phyloP scores from a whole-genome alignment of 2,797 vertebrate genomes.

The Vultur gryphus region DNA sequence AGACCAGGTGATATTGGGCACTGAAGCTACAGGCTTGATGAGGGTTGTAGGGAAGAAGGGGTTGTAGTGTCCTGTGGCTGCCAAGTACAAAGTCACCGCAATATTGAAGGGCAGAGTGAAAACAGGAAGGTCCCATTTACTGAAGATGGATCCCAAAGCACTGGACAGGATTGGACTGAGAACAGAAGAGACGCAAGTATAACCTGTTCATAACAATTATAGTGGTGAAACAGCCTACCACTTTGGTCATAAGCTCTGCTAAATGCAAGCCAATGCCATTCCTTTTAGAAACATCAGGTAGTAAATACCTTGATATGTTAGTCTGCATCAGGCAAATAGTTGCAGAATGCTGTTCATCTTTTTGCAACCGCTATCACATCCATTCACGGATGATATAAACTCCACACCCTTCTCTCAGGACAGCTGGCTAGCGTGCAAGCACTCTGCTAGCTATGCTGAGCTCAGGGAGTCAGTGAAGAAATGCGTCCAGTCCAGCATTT shows the following conservation, averaged over 20 bases:
- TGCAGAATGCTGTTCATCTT: not conserved
- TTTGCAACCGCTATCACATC: not conserved
- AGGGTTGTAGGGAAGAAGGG: constrained; percentile 86
- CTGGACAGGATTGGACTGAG: constrained; percentile 90
- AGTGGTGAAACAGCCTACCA: not conserved
- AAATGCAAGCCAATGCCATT: not conserved
- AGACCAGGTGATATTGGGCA: constrained; percentile 89
- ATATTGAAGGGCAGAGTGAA: constrained; percentile 95
- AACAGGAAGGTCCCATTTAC: constrained; percentile 91
- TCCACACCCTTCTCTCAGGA: too few relatives aligned
- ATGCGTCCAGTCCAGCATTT: not conserved
- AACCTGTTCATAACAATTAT: not conserved
- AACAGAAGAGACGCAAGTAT: not conserved
- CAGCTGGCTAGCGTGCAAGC: fast-evolving
- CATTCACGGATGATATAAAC: not conserved
- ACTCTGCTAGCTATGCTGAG: not conserved
- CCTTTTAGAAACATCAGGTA: not conserved
- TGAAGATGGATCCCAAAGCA: constrained; percentile 87
- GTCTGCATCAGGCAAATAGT: not conserved
- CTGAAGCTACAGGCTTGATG: constrained; percentile 79
- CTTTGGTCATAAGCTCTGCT: not conserved
- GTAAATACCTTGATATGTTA: not conserved
- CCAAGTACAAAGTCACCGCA: constrained; percentile 84
- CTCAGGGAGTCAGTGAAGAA: not conserved
- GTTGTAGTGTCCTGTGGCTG: constrained; percentile 90